Conservation (phyloP, 2,113 vertebrate genomes). For the Scopus umbretta region DNA sequence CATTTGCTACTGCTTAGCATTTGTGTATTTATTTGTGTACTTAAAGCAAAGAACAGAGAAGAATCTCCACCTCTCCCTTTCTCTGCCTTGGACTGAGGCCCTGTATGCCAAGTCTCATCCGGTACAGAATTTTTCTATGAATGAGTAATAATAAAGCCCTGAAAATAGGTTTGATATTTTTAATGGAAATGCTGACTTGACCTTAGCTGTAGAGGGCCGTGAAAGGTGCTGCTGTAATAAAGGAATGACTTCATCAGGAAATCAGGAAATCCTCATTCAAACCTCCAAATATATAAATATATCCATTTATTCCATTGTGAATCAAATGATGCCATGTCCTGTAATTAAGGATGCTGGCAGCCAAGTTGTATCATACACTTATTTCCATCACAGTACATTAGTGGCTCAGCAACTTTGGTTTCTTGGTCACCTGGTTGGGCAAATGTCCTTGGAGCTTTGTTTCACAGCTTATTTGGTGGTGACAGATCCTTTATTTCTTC, state of each 20-base stretch:
- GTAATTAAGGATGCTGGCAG: constrained; percentile 70
- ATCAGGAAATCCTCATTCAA: constrained; percentile 79
- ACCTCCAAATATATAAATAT: constrained; percentile 76
- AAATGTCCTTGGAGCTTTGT: constrained; percentile 29
- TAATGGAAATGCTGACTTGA: constrained; percentile 64
- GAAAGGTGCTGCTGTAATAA: constrained; percentile 65
- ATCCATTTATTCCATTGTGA: constrained; percentile 73
- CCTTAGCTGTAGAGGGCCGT: constrained; percentile 45
- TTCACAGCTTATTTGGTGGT: constrained; percentile 49
- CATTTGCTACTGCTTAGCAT: not conserved
- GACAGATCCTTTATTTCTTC: constrained; percentile 49
- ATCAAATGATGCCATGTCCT: constrained; percentile 75
- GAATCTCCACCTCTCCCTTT: not conserved
- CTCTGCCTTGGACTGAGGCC: not conserved
- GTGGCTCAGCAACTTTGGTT: constrained; percentile 49
- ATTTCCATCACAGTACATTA: constrained; percentile 43
- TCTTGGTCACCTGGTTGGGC: constrained; percentile 57
- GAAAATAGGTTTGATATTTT: constrained; percentile 37
- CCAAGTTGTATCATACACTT: constrained; percentile 48
- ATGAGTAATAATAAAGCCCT: constrained; percentile 40
- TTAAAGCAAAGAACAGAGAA: not conserved
- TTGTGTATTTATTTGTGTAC: not conserved
- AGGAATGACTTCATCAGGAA: constrained; percentile 78
- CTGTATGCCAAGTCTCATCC: not conserved
- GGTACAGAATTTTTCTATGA: constrained; percentile 7